Conservation (phyloP, 2,888 invertebrate genomes). For the Zelleria hepariella region DNA sequence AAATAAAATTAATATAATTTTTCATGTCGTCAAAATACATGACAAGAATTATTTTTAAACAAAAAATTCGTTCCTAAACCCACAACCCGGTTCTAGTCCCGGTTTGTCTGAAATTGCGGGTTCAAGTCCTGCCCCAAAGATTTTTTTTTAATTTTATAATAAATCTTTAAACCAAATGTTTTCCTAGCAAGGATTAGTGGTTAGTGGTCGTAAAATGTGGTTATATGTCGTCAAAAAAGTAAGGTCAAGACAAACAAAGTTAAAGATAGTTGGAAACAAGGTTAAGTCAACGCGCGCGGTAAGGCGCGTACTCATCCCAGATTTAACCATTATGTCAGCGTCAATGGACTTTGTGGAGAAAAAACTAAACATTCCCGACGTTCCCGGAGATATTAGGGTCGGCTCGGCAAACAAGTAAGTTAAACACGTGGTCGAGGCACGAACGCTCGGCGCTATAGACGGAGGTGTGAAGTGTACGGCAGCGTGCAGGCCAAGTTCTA, state of each 20-base stretch:
- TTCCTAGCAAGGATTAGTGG: too few relatives aligned
- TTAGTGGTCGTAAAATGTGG: too few relatives aligned
- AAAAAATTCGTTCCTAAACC: too few relatives aligned
- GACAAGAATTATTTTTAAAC: too few relatives aligned
- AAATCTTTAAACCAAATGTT: too few relatives aligned
- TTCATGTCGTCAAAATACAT: too few relatives aligned
- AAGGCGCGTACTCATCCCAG: not conserved
- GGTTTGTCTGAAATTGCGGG: too few relatives aligned
- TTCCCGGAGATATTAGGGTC: constrained; percentile 3
- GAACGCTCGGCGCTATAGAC: not conserved
- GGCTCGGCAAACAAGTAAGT: constrained; percentile 6
- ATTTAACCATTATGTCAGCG: constrained; percentile 1
- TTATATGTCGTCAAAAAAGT: not conserved
- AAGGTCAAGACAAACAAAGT: not conserved
- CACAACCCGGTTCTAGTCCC: too few relatives aligned
- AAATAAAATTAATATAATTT: too few relatives aligned
- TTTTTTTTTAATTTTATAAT: too few relatives aligned
- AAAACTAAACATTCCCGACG: not conserved
- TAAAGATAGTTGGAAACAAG: not conserved
- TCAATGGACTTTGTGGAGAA: not conserved
- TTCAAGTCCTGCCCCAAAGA: too few relatives aligned
- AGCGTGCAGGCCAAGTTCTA: not conserved
- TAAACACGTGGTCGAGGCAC: not conserved
- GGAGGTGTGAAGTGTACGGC: not conserved
- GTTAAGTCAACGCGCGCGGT: not conserved